These are phyloP conservation scores for Hydrophis major DNA, from an alignment of 2,797 vertebrate species.

Conservation along the genomic window DNA sequence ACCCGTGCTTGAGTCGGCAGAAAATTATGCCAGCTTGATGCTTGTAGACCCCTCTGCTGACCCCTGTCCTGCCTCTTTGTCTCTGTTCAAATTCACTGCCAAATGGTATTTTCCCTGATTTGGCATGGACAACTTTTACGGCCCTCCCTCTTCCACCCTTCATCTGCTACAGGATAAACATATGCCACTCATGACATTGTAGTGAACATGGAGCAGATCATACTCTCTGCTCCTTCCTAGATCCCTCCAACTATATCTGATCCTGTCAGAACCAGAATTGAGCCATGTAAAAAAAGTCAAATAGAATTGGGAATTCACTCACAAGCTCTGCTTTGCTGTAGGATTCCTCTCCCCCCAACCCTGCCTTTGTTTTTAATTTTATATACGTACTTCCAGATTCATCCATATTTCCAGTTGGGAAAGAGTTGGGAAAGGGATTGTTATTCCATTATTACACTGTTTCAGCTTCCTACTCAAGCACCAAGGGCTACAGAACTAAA, in stretches of 20 bases:
- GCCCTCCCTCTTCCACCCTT: not conserved
- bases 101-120: not conserved
- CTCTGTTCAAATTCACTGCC: not conserved
- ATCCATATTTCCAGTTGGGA: not conserved
- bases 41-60: not conserved
- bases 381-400: not conserved
- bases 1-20: not conserved
- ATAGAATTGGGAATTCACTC: not conserved
- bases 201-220: not conserved
- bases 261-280: not conserved
- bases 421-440: not conserved
- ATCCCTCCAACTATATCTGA: not conserved
- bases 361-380: not conserved
- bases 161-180: not conserved
- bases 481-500: not conserved
- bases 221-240: not conserved
- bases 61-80: not conserved
- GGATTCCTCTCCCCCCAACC: not conserved
- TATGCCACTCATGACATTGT: not conserved
- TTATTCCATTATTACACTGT: not conserved
- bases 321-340: not conserved
- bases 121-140: not conserved
- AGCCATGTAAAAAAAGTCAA: not conserved
- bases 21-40: not conserved
- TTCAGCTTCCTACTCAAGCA: not conserved